These are phyloP conservation scores for Harpalus rubripes DNA, from an alignment of 2,888 invertebrate species.

Conservation along the genomic window DNA sequence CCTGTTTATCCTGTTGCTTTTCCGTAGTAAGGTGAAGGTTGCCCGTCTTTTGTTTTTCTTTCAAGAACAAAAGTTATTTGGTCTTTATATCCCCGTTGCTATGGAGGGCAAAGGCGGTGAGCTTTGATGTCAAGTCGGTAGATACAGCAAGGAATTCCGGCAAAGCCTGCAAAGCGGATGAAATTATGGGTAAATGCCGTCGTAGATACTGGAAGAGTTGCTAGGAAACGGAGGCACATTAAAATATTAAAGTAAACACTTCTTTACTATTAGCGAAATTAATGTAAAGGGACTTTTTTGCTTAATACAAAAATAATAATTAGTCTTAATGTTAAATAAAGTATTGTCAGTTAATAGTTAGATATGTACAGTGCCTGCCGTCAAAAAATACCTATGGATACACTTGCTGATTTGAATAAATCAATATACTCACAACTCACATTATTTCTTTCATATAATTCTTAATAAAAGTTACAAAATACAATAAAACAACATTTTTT, in stretches of 20 bases:
- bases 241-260: constrained; percentile 10
- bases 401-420: too few species aligned
- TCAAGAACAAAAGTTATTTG: constrained; percentile 40
- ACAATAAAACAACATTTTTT: too few species aligned
- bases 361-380: too few species aligned
- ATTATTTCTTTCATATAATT: too few species aligned
- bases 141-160: constrained; percentile 22
- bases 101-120: background rate
- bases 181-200: constrained; percentile 25
- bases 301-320: background rate
- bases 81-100: constrained; percentile 22
- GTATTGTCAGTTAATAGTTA: too few species aligned
- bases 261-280: constrained; percentile 6
- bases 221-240: background rate
- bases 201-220: background rate
- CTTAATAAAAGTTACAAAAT: too few species aligned
- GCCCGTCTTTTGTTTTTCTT: constrained; percentile 36
- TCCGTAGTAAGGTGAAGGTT: constrained; percentile 32
- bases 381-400: too few species aligned
- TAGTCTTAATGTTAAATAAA: too few species aligned
- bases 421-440: too few species aligned
- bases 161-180: constrained; percentile 26
- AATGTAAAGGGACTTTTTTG: background rate
- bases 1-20: constrained; percentile 41
- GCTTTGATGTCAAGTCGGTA: constrained; percentile 28